phyloP scores from a whole-genome alignment of 2,113 vertebrate species.

The Nannobrachium achirus region DNA sequence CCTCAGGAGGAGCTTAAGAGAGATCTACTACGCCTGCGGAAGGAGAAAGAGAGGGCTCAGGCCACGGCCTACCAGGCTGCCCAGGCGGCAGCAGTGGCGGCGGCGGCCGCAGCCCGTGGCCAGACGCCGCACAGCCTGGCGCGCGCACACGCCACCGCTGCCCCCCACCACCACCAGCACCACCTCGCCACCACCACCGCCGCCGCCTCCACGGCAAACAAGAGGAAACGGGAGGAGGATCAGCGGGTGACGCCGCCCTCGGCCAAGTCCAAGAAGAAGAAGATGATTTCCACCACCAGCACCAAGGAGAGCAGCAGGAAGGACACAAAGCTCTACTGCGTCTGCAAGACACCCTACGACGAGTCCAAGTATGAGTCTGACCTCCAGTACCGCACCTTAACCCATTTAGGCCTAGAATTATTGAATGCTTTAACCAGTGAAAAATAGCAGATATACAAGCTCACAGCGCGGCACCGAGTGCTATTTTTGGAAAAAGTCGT shows the following conservation, averaged over 20 bases:
- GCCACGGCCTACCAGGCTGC: constrained; percentile 79
- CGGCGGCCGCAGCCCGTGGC: constrained; percentile 12
- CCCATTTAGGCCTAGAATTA: too few relatives aligned
- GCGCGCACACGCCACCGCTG: constrained; percentile 40
- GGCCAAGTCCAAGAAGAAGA: constrained; percentile 96
- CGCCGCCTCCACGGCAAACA: constrained; percentile 77
- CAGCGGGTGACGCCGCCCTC: constrained; percentile 65
- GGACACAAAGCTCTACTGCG: constrained; percentile 97
- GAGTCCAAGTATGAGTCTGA: constrained; percentile 92
- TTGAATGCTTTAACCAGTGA: too few relatives aligned
- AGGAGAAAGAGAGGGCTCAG: constrained; percentile 90
- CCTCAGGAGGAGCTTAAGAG: constrained; percentile 92
- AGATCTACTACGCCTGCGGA: constrained; percentile 88
- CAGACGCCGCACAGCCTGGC: constrained; percentile 30
- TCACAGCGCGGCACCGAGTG: too few relatives aligned
- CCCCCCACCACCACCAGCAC: constrained; percentile 46
- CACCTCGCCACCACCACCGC: background rate
- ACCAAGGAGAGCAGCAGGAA: constrained; percentile 96
- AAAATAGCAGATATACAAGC: too few relatives aligned
- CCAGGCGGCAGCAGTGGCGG: constrained; percentile 51
- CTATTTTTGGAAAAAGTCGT: too few relatives aligned
- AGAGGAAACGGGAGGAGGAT: constrained; percentile 94
- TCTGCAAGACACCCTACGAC: constrained; percentile 98
- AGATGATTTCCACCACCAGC: constrained; percentile 95
- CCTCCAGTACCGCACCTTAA: background rate